Evolutionary conservation across 2,888 invertebrate species (phyloP).

Genomic region (Cosmorhoe ocellata): DNA sequence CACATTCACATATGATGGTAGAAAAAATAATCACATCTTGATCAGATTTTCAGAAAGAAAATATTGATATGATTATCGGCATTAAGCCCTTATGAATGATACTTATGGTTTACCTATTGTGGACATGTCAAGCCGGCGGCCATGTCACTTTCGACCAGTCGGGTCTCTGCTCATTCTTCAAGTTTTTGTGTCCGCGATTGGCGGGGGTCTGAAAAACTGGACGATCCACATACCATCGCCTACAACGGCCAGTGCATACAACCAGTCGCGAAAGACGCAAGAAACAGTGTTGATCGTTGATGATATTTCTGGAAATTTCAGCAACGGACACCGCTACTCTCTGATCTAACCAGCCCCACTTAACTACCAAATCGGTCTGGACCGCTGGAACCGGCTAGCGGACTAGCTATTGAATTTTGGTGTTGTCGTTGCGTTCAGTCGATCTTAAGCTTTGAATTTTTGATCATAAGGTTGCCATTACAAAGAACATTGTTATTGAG

Average conservation of each 20-base stretch:
- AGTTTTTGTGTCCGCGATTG: conserved; percentile 76
- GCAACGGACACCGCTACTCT: conserved; percentile 77
- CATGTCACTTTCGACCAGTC: conserved; percentile 75
- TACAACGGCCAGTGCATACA: conserved; percentile 76
- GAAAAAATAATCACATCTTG: conserved; percentile 67
- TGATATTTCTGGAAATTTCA: conserved; percentile 78
- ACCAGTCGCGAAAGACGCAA: conserved; percentile 65
- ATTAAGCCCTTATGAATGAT: conserved; percentile 77
- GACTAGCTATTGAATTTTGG: conserved; percentile 54
- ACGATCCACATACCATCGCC: conserved; percentile 82
- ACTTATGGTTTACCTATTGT: conserved; percentile 81
- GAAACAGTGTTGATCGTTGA: conserved; percentile 75
- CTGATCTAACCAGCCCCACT: conserved; percentile 48
- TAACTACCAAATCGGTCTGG: conserved; percentile 58
- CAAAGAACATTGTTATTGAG: conserved; percentile 33
- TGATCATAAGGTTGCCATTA: conserved; percentile 69
- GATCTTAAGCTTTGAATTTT: conserved; percentile 60
- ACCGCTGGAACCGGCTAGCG: conserved; percentile 61
- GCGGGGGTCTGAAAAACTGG: conserved; percentile 82
- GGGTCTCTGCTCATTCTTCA: conserved; percentile 70
- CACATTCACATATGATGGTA: conserved; percentile 35
- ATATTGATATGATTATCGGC: conserved; percentile 68
- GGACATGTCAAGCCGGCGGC: conserved; percentile 76
- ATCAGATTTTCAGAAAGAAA: conserved; percentile 48
- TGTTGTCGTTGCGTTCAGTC: conserved; percentile 7